Evolutionary conservation across 2,113 vertebrate genomes (phyloP).

Genomic region (Rallus limicola): DNA sequence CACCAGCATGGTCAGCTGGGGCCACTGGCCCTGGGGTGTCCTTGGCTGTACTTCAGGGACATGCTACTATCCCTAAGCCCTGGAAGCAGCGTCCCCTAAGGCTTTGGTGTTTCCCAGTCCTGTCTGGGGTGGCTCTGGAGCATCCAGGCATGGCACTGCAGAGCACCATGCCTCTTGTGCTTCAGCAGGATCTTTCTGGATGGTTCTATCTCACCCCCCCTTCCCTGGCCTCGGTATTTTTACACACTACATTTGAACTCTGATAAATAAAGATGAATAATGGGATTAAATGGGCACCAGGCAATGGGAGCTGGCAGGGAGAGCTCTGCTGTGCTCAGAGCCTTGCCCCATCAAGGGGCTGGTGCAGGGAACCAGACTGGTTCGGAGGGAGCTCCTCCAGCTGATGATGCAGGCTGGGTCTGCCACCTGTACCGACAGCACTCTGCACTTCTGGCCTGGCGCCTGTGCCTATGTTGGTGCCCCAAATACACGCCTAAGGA

Average conservation of each 20-base stretch:
- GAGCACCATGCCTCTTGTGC: neutral
- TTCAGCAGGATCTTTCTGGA: neutral
- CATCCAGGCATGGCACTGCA: neutral
- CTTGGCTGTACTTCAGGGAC: neutral
- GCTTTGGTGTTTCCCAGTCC: neutral
- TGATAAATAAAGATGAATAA: neutral
- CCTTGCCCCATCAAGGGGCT: neutral
- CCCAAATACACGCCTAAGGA: neutral
- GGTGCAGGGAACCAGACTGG: fast-evolving
- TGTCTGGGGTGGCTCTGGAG: neutral
- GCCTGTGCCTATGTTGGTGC: fast-evolving
- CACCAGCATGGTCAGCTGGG: fast-evolving
- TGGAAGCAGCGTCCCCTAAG: neutral
- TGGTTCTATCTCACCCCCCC: fast-evolving
- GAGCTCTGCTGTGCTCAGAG: neutral
- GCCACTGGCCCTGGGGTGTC: neutral
- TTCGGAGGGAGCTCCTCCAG: neutral
- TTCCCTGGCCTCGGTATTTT: neutral
- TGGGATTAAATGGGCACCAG: neutral
- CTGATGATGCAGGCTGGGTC: fast-evolving
- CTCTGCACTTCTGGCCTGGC: neutral
- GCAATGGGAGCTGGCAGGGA: neutral
- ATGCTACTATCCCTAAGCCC: neutral
- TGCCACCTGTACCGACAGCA: neutral
- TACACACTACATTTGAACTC: neutral